These are phyloP conservation scores for Aphelinus certus DNA, from an alignment of 1,140 invertebrate species.

Conservation along the genomic window DNA sequence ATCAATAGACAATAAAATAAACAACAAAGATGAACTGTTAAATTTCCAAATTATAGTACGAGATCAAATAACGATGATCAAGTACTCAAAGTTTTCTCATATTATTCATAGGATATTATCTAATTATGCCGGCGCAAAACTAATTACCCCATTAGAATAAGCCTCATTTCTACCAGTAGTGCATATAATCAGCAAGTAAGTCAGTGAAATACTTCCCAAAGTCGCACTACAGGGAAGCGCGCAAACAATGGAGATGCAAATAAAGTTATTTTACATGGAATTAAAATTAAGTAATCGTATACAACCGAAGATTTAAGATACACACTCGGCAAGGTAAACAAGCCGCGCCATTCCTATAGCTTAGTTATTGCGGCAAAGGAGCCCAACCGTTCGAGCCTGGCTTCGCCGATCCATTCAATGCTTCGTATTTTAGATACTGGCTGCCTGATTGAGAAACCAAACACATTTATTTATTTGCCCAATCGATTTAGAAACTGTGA, in stretches of 20 bases:
- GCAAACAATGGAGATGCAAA: conserved; percentile 10
- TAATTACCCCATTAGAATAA: neutral
- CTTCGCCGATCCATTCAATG: too few species aligned
- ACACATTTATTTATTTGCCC: too few species aligned
- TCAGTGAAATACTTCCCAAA: conserved; percentile 13
- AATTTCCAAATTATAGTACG: too few species aligned
- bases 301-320: conserved; percentile 14
- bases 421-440: too few species aligned
- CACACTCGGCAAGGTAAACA: neutral
- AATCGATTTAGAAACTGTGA: too few species aligned
- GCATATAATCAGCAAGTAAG: too few species aligned
- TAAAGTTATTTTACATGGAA: conserved; percentile 13
- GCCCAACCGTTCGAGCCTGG: too few species aligned
- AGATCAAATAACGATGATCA: too few species aligned
- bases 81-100: neutral
- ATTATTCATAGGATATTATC: neutral
- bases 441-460: too few species aligned
- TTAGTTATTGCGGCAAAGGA: too few species aligned
- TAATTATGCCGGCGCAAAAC: neutral
- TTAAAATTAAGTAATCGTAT: conserved; percentile 13
- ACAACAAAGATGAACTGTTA: too few species aligned
- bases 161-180: neutral
- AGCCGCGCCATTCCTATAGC: neutral
- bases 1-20: too few species aligned
- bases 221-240: neutral